These are phyloP conservation scores for Eidolon dupreanum DNA, from an alignment of 2,797 vertebrate species.

Conservation along the genomic window DNA sequence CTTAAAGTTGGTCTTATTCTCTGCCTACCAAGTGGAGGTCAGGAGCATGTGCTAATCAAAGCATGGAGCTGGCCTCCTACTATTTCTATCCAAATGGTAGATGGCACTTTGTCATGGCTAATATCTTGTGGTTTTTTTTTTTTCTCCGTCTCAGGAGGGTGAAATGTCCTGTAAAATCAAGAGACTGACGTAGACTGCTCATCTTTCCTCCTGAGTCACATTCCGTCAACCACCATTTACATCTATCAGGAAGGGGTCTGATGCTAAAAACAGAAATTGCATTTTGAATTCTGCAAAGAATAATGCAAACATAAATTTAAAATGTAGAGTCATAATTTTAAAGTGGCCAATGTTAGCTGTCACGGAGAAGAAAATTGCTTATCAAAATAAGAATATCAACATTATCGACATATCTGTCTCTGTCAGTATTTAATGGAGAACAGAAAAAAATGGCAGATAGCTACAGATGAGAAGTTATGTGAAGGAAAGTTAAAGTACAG, in stretches of 20 bases:
- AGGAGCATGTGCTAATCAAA: slow-evolving; percentile 2
- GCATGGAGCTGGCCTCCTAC: neutral
- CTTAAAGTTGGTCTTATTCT: neutral
- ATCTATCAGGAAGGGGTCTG: neutral
- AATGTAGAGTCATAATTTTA: neutral
- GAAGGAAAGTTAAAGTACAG: neutral
- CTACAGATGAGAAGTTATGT: neutral
- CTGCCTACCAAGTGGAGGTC: slow-evolving; percentile 1
- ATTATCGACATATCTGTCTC: neutral
- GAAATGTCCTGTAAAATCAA: neutral
- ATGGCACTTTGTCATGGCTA: slow-evolving; percentile 29
- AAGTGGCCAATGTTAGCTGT: neutral
- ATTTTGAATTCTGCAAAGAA: neutral
- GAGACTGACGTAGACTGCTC: neutral
- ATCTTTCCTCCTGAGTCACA: neutral
- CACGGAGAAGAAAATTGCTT: neutral
- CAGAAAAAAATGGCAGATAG: neutral
- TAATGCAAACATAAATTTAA: slow-evolving; percentile 29
- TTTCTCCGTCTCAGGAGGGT: slow-evolving; percentile 15
- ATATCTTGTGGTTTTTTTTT: slow-evolving; percentile 40
- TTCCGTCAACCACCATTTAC: neutral
- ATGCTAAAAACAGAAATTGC: neutral
- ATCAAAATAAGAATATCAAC: neutral
- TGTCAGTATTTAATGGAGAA: neutral
- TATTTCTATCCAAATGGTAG: slow-evolving; percentile 63